Evolutionary conservation across 2,797 vertebrate species (phyloP).

Genomic region (Champsocephalus gunnari): DNA sequence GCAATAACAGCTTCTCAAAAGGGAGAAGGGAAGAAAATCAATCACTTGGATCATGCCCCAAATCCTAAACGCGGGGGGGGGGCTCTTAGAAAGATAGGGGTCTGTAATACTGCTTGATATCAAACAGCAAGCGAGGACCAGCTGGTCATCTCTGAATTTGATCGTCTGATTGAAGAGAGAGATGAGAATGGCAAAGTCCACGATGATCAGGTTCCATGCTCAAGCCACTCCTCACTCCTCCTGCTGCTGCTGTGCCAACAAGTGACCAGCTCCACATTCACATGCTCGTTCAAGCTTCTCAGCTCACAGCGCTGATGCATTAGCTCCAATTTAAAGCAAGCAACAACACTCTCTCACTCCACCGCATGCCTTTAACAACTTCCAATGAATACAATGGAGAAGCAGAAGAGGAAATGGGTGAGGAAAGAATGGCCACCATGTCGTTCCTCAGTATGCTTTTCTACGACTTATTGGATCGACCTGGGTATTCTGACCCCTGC

Average conservation of each 20-base stretch:
- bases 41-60: conserved; percentile 75
- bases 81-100: conserved; percentile 61
- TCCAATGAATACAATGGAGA: conserved; percentile 42
- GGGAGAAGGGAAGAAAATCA: conserved; percentile 57
- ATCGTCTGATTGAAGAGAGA: conserved; percentile 67
- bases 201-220: conserved; percentile 62
- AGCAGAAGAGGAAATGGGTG: background rate
- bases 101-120: conserved; percentile 68
- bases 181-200: conserved; percentile 66
- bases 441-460: background rate
- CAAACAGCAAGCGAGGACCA: conserved; percentile 59
- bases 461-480: background rate
- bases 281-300: conserved; percentile 6
- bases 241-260: conserved; percentile 21
- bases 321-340: conserved; percentile 40
- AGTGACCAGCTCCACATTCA: conserved; percentile 23
- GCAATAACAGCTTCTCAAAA: conserved; percentile 77
- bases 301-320: conserved; percentile 14
- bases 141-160: conserved; percentile 68
- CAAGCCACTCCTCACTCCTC: conserved; percentile 18
- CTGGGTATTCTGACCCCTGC: conserved; percentile 24
- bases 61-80: conserved; percentile 64
- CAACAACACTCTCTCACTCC: conserved; percentile 39
- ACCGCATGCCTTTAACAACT: conserved; percentile 54
- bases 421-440: background rate